Percentiles rank a stretch among this genome's conserved stretches.
Evolutionary conservation across 2,888 invertebrate species (phyloP).

Genomic region (Halocaridina rubra): DNA sequence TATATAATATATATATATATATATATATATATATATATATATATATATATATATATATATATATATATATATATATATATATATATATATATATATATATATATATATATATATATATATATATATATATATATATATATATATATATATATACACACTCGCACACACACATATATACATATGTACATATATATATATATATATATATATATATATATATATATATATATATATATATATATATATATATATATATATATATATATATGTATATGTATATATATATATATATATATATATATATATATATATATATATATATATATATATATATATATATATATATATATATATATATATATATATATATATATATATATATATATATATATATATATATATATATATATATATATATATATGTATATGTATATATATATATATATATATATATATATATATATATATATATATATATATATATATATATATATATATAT

Average conservation of each 20-base stretch:
- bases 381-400: not conserved
- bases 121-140: not conserved
- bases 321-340: not conserved
- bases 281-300: not conserved
- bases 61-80: constrained; percentile 9
- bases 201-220: constrained; percentile 11
- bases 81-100: constrained; percentile 14
- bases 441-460: not conserved
- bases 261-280: constrained; percentile 7
- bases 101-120: constrained; percentile 6
- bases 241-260: constrained; percentile 13
- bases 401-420: not conserved
- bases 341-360: not conserved
- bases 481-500: not conserved
- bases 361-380: not conserved
- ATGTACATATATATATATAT: not conserved
- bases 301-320: not conserved
- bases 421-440: not conserved
- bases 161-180: not conserved
- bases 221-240: constrained; percentile 10
- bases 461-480: not conserved
- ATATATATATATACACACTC: not conserved
- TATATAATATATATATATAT: not conserved
- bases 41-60: not conserved
- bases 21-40: not conserved